Evolutionary conservation across 92 coral and sea anemone species (phyloP).

Genomic region (Parazoanthus swiftii): DNA sequence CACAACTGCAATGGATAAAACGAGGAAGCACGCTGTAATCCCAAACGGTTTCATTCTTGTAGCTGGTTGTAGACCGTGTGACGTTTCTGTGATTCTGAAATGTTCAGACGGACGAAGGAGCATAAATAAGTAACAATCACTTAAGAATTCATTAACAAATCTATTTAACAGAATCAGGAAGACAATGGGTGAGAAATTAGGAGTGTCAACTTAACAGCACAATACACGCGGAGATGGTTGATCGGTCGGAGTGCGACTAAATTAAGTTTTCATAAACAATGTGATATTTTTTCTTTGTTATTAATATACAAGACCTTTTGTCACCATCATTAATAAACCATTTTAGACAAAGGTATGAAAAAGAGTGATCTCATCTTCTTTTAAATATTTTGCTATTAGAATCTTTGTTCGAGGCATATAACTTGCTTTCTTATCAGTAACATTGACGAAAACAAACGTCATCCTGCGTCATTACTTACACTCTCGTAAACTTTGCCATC

Average conservation of each 20-base stretch:
- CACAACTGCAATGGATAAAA: background rate
- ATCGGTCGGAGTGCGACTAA: slow-evolving; percentile 8
- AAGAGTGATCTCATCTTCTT: background rate
- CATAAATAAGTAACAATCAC: slow-evolving; percentile 41
- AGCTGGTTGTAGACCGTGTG: background rate
- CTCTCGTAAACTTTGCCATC: background rate
- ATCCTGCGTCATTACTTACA: background rate
- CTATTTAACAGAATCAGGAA: slow-evolving; percentile 16
- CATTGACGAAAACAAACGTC: background rate
- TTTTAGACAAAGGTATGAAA: background rate
- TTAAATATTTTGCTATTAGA: background rate
- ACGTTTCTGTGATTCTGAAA: slow-evolving; percentile 14
- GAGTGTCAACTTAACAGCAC: slow-evolving; percentile 22
- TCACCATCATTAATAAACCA: background rate
- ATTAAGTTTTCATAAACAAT: background rate
- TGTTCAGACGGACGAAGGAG: slow-evolving; percentile 21
- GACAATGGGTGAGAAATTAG: slow-evolving; percentile 41
- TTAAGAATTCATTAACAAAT: slow-evolving; percentile 44
- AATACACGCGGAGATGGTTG: slow-evolving; percentile 25
- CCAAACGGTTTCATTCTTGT: slow-evolving; percentile 4
- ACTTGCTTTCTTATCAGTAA: background rate
- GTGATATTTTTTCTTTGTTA: background rate
- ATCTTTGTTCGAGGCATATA: background rate
- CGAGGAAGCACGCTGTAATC: background rate
- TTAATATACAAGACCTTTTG: background rate